Evolutionary conservation across 2,797 vertebrate genomes (phyloP), one percentile per base, ranked within the genome.

Genomic region (Hippopotamyrus pictus): DNA sequence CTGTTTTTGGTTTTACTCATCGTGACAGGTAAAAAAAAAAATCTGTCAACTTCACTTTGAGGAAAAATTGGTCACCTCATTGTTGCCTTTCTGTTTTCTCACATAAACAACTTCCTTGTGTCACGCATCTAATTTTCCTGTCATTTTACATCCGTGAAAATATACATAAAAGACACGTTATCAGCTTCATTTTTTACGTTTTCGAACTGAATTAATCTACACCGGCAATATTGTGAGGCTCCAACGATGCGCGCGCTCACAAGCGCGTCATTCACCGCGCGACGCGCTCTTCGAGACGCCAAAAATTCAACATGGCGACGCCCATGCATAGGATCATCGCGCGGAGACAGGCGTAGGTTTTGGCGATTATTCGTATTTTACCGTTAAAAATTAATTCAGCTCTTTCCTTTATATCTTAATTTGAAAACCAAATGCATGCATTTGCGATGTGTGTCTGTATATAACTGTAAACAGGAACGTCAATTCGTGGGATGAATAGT

Each of bases 261-360:
- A 2, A 8, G 46, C 8, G 7, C 79, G 54, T 57, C 54, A 54
- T 86, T 54, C 85, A 22, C 50, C 12, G 51, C 2, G 86, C 54
- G 29, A 57, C 86, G 53, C 54, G 33, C 54, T 46, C n/a, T 3
- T 25, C 4, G 19, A 25, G 41, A 48, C 5, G 57, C 12, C 37
- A 65, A 4, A 87, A 33, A 87, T 57, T 87, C 93, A 98, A 97
- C 93, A 99, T 99, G 98, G 98, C 98, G 97, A 99, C 98, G 93
- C 98, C 98, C 96, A 99, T 99, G 98, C 98, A 99, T 88, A 96
- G 98, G 91, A 95, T 99, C 86, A 99, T 99, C 93, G 98, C 98
- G 59, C 96, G 98, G 90, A 95, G 98, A 90, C 97, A 97, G 93
- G 98, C 98, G 98, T 99, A 94, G 97, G 98, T 96, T 93, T 87